Evolutionary conservation across 2,797 vertebrate species (phyloP).

Genomic region (Chiloscyllium punctatum): DNA sequence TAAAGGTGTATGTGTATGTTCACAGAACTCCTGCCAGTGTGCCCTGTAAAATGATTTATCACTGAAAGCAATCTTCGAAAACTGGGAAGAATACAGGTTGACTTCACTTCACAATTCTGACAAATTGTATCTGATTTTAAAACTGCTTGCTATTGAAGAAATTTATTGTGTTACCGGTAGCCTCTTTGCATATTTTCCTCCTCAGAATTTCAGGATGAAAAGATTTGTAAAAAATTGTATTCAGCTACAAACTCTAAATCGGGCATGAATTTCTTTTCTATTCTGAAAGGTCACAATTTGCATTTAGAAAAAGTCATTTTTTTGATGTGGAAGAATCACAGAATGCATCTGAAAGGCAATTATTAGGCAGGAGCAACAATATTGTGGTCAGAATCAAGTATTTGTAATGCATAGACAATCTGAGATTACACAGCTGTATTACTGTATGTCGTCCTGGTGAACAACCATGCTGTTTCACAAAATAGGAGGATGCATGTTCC

Average conservation of each 20-base stretch:
- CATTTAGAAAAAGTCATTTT: background rate
- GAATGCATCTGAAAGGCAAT: background rate
- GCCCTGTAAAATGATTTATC: background rate
- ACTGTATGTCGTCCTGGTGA: background rate
- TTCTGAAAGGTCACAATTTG: background rate
- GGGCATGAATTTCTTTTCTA: background rate
- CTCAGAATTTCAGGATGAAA: background rate
- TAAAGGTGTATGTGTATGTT: no score
- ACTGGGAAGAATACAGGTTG: background rate
- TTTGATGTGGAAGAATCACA: background rate
- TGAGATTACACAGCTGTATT: background rate
- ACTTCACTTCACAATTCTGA: background rate
- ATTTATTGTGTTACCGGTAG: background rate
- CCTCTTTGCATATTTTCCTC: background rate
- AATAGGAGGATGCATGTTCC: background rate
- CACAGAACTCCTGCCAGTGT: background rate
- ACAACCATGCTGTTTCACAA: background rate
- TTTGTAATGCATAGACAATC: background rate
- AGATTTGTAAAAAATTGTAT: background rate
- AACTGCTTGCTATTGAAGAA: background rate
- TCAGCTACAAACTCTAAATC: background rate
- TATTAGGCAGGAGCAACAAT: background rate
- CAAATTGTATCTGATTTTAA: constrained; percentile 17
- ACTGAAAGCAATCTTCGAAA: background rate
- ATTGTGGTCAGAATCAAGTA: background rate